phyloP scores from a whole-genome alignment of 2,113 vertebrate species.

The Poeciliopsis prolifica region DNA sequence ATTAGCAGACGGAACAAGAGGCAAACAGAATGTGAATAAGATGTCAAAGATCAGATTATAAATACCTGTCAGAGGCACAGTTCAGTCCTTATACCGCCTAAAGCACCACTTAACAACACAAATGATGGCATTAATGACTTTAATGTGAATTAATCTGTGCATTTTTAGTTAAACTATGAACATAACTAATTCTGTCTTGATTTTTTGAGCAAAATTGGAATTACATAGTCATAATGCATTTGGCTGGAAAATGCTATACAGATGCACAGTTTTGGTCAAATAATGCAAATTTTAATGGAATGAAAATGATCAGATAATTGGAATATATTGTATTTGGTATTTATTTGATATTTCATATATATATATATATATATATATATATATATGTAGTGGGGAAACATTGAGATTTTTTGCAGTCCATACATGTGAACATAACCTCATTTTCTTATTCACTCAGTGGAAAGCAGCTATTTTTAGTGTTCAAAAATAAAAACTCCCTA shows the following conservation, averaged over 20 bases:
- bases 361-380: no score
- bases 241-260: neutral
- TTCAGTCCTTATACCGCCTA: no score
- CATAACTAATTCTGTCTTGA: neutral
- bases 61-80: no score
- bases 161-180: neutral
- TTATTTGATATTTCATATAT: neutral
- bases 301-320: no score
- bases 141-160: neutral
- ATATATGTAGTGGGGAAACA: neutral
- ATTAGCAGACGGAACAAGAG: no score
- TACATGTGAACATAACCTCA: neutral
- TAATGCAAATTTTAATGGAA: no score
- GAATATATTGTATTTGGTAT: neutral
- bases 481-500: neutral
- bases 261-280: neutral
- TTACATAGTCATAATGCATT: neutral
- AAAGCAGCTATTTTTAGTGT: neutral
- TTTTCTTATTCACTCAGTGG: neutral
- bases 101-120: no score
- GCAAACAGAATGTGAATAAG: no score
- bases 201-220: neutral
- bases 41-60: no score
- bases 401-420: neutral
- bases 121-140: neutral